Base-by-base conservation (phyloP, 2,113 vertebrate species). In the Sander lucioperca region DNA sequence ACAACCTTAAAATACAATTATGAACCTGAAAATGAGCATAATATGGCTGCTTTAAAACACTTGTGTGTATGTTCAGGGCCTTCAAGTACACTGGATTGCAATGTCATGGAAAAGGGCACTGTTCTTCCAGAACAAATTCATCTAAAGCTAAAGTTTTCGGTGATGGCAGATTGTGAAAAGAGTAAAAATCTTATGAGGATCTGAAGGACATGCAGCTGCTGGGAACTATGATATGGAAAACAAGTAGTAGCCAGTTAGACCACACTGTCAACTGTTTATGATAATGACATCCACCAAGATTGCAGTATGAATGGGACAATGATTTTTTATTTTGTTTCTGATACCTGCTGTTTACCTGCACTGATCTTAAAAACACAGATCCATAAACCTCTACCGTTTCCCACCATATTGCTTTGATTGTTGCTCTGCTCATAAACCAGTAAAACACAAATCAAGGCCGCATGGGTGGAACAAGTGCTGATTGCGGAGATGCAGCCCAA, bases 401-500 rank as follows among this genome's bases (percentile, higher is more conserved):
- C 48, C 68, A 61, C 82, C 59, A n/a, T 64, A 21, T 54, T 85
- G 62, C 82, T 83, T 80, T 48, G 70, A 86, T 76, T 72, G 19
- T 23, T 6, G 65, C 75, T 80, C 54, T 68, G 33, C 70, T 82
- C 59, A 54, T 33, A 23, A 39, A 61, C 43, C 57, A 43, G 75
- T 70, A 36, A 62, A 79, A 79, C 27, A 62, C 72, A 66, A 82
- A 86, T 69, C 66, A 80, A 73, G 50, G 70, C 45, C 10, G 53
- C 62, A 74, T 58, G 45, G 75, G 50, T 43, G 56, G 57, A 67
- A 27, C 13, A 9, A 27, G 63, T 18, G 27, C 30, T 21, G 75
- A 83, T 85, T 81, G 82, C 87, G 85, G 85, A 90, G 89, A 89
- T 90, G 89, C 82, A 88, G 64, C 85, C 85, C 48, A 8, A 21